Percentiles rank a stretch among this genome's conserved stretches.
Conservation (phyloP, 2,113 vertebrate species). For the Lophotis ruficrista region DNA sequence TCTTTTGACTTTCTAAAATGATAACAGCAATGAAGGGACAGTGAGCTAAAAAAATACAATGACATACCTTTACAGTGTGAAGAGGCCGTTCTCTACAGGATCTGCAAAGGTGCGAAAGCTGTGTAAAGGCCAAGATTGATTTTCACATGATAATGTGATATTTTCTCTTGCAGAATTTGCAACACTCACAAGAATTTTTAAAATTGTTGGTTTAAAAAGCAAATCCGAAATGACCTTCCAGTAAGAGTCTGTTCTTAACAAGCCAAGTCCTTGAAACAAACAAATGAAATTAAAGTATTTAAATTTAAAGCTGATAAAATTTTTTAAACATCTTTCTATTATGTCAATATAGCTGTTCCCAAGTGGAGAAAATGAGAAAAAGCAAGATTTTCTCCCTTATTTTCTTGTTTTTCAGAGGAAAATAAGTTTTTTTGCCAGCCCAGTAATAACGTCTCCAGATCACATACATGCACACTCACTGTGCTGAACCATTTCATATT, state of each 20-base stretch:
- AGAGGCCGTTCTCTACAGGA: neutral
- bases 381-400: neutral
- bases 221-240: neutral
- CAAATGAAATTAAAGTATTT: neutral
- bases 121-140: neutral
- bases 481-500: neutral
- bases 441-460: neutral
- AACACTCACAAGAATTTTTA: neutral
- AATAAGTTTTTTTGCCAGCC: neutral
- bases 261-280: neutral
- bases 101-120: neutral
- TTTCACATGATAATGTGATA: neutral
- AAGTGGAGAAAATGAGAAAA: neutral
- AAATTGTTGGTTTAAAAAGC: neutral
- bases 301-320: neutral
- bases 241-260: neutral
- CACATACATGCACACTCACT: neutral
- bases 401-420: neutral
- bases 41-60: neutral
- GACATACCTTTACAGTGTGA: neutral
- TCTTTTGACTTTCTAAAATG: neutral
- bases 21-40: neutral
- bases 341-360: neutral
- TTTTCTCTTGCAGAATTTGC: neutral
- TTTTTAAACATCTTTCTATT: neutral